Conservation (phyloP, 2,888 invertebrate species). For the Amphipoea oculea region DNA sequence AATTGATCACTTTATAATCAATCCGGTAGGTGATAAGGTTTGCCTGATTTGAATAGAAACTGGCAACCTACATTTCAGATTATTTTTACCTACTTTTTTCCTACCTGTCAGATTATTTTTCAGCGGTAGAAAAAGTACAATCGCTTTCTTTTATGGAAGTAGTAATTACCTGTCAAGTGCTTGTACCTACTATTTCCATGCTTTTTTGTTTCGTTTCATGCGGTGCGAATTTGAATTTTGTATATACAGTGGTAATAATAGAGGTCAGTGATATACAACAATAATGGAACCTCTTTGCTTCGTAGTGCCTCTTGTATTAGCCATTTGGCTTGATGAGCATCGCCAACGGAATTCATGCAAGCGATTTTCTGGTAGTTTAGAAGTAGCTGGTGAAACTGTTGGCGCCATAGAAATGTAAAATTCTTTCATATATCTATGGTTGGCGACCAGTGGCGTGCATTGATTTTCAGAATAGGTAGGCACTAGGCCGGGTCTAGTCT, state of each 20-base stretch:
- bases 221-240: background rate
- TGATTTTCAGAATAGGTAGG: no score
- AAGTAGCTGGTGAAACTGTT: background rate
- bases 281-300: background rate
- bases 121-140: background rate
- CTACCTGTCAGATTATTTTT: no score
- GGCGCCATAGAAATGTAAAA: background rate
- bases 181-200: constrained; percentile 6
- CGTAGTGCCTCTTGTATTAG: no score
- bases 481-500: no score
- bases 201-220: background rate
- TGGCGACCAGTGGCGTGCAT: no score
- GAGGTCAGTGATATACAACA: no score
- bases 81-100: background rate
- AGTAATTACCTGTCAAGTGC: background rate
- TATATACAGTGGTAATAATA: no score
- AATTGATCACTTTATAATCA: constrained; percentile 39
- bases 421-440: no score
- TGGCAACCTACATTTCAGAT: background rate
- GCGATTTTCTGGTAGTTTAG: background rate
- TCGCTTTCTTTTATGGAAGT: background rate
- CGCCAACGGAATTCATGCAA: background rate
- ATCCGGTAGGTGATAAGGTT: constrained; percentile 9
- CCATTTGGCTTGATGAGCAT: background rate
- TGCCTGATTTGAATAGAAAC: constrained; percentile 3